phyloP scores from a whole-genome alignment of 2,888 invertebrate species.

The Drosophila limbata region DNA sequence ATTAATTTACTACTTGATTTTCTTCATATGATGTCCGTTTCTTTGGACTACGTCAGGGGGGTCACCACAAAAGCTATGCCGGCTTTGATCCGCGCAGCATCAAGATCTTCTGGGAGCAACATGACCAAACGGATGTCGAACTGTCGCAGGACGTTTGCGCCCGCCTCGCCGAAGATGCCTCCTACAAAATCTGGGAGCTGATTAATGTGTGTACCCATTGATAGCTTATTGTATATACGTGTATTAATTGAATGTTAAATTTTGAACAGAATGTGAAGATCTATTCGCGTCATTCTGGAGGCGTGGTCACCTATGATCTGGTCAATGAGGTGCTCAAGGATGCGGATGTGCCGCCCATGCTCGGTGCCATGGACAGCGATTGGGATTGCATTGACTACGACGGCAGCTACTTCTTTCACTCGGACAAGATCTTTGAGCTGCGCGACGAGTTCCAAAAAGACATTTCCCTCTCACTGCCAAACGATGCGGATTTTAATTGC shows the following conservation, averaged over 20 bases:
- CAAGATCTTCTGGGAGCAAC: conserved; percentile 85
- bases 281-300: conserved; percentile 84
- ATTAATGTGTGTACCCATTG: conserved; percentile 76
- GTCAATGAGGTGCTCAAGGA: conserved; percentile 85
- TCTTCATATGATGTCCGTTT: not conserved
- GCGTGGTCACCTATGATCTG: conserved; percentile 83
- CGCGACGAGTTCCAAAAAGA: conserved; percentile 84
- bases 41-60: conserved; percentile 57
- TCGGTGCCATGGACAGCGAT: conserved; percentile 84
- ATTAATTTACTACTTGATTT: not conserved
- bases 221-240: not conserved
- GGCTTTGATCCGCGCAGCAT: conserved; percentile 83
- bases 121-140: conserved; percentile 84
- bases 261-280: conserved; percentile 83
- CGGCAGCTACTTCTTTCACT: conserved; percentile 83
- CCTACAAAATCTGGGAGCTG: conserved; percentile 85
- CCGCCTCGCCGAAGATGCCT: conserved; percentile 84
- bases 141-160: conserved; percentile 82
- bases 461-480: conserved; percentile 64
- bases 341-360: conserved; percentile 83
- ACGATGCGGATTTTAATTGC: conserved; percentile 73
- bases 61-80: conserved; percentile 80
- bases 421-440: conserved; percentile 83
- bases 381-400: conserved; percentile 85
- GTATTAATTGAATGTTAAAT: not conserved